Percentiles rank a stretch among this genome's conserved stretches.
These are phyloP conservation scores for Sebastes alutus DNA, from an alignment of 2,797 vertebrate species.

Conservation along the genomic window DNA sequence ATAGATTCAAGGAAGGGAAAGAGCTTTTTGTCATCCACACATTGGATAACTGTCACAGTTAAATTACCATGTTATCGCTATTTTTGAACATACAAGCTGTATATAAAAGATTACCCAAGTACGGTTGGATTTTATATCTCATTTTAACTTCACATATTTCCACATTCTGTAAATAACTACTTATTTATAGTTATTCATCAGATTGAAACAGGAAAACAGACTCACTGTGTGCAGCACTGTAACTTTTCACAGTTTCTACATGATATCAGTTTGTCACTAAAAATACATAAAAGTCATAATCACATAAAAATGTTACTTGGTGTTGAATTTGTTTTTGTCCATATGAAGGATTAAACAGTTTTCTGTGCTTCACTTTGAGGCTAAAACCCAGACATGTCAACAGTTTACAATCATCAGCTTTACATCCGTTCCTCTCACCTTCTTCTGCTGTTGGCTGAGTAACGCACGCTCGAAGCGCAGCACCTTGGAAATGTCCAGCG, in stretches of 20 bases:
- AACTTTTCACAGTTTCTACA: background rate
- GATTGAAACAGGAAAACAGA: background rate
- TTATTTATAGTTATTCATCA: background rate
- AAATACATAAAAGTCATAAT: background rate
- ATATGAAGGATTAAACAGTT: background rate
- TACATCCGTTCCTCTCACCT: slow-evolving; percentile 64
- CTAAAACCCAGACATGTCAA: background rate
- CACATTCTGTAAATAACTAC: background rate
- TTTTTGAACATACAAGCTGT: too few species aligned
- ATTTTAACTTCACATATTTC: background rate
- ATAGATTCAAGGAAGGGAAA: too few species aligned
- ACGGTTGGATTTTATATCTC: background rate
- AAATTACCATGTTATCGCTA: too few species aligned
- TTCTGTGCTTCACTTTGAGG: background rate
- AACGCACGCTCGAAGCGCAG: slow-evolving; percentile 72
- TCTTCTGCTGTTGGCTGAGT: slow-evolving; percentile 78
- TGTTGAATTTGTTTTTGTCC: background rate
- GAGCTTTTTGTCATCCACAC: too few species aligned
- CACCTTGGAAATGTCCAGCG: slow-evolving; percentile 75
- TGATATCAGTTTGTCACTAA: background rate
- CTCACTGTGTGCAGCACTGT: background rate
- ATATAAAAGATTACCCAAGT: too few species aligned
- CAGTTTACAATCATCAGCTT: background rate
- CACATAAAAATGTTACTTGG: background rate
- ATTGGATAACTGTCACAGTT: too few species aligned